These are phyloP conservation scores for Euthynnus affinis DNA, from an alignment of 2,797 vertebrate genomes.

Conservation along the genomic window DNA sequence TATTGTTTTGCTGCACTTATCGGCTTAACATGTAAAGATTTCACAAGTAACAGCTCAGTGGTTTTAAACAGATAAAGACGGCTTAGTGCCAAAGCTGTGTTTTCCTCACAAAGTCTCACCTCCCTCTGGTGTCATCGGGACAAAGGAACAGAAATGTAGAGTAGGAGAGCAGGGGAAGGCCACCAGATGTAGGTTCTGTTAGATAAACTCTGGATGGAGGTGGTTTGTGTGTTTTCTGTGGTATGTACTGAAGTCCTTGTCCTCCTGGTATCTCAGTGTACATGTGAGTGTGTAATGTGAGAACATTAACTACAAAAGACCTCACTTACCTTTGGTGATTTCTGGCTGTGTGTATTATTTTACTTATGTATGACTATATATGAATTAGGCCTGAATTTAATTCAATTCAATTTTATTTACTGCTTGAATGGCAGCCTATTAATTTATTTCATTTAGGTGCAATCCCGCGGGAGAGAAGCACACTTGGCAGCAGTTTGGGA, in stretches of 20 bases:
- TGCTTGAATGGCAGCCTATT: too few species aligned
- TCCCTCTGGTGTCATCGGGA: conserved; percentile 38
- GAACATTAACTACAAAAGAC: too few species aligned
- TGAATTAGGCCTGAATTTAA: background rate
- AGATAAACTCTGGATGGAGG: background rate
- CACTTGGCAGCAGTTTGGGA: too few species aligned
- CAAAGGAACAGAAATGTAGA: conserved; percentile 21
- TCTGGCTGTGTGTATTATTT: too few species aligned
- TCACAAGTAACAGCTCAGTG: conserved; percentile 73
- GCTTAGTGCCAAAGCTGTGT: conserved; percentile 65
- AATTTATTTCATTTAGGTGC: too few species aligned
- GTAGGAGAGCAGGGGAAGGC: conserved; percentile 11
- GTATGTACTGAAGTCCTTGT: background rate
- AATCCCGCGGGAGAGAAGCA: too few species aligned
- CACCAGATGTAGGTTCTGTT: background rate
- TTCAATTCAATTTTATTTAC: too few species aligned
- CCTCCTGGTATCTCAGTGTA: too few species aligned
- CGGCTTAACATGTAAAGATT: conserved; percentile 75
- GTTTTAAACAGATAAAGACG: conserved; percentile 72
- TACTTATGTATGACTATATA: too few species aligned
- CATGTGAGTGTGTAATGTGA: too few species aligned
- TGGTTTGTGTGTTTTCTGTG: background rate
- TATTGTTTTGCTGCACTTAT: conserved; percentile 75
- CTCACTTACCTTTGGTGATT: too few species aligned
- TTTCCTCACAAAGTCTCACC: conserved; percentile 48